Percentiles rank a stretch among this genome's conserved stretches.
These are phyloP conservation scores for Drosophila gunungcola DNA, from an alignment of 1,140 invertebrate species.

Conservation along the genomic window DNA sequence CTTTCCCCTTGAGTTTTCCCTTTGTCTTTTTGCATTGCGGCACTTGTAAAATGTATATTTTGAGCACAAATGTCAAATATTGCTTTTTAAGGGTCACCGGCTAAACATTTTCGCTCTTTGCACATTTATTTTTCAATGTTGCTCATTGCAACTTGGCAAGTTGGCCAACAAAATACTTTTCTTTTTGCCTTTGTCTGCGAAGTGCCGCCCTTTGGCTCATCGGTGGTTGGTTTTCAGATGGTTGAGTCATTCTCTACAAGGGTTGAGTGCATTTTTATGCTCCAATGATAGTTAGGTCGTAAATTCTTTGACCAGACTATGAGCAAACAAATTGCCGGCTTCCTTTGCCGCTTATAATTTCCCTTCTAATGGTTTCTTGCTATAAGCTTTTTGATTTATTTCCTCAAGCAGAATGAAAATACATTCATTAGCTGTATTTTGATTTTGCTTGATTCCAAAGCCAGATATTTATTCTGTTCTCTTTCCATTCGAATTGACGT, in stretches of 20 bases:
- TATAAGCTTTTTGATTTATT: slow-evolving; percentile 29
- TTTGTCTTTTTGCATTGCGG: slow-evolving; percentile 4
- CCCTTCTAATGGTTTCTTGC: slow-evolving; percentile 29
- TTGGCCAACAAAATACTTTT: slow-evolving; percentile 30
- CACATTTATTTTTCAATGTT: slow-evolving; percentile 60
- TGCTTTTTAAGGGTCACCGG: slow-evolving; percentile 77
- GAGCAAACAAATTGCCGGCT: slow-evolving; percentile 15
- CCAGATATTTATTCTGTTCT: slow-evolving; percentile 43
- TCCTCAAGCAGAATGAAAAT: background rate
- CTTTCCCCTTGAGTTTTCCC: slow-evolving; percentile 6
- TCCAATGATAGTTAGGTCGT: slow-evolving; percentile 20
- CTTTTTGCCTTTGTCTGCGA: slow-evolving; percentile 18
- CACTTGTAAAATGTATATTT: slow-evolving; percentile 67
- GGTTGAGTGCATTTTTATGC: slow-evolving; percentile 53
- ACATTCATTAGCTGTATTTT: slow-evolving; percentile 37
- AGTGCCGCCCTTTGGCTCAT: slow-evolving; percentile 50
- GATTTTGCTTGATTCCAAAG: slow-evolving; percentile 30
- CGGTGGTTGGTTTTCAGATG: slow-evolving; percentile 16
- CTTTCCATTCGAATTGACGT: slow-evolving; percentile 61
- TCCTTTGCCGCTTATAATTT: slow-evolving; percentile 2
- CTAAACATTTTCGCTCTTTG: slow-evolving; percentile 61
- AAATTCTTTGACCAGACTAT: slow-evolving; percentile 22
- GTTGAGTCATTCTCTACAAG: slow-evolving; percentile 56
- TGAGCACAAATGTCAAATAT: slow-evolving; percentile 83
- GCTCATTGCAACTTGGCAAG: slow-evolving; percentile 32